A percentile compares a stretch with the other conserved stretches of the same genome.
Conservation (phyloP, 2,888 invertebrate species). For the Thera britannica region DNA sequence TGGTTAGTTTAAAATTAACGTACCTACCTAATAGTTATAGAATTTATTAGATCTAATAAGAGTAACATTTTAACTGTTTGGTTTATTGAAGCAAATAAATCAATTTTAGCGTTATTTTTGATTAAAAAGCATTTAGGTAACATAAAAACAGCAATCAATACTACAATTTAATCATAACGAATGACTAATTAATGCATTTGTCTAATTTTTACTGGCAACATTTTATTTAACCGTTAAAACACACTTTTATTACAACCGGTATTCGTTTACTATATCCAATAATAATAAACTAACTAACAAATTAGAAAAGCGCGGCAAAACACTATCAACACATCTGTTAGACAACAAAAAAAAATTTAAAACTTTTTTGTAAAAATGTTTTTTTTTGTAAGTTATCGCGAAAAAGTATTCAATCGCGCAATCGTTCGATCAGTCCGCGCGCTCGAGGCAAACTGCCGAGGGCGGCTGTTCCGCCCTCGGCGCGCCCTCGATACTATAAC, state of each 20-base stretch:
- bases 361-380: background rate
- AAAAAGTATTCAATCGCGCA: background rate
- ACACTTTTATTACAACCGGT: background rate
- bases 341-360: no score
- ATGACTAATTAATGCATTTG: background rate
- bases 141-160: slow-evolving; percentile 25
- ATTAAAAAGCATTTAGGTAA: slow-evolving; percentile 15
- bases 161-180: background rate
- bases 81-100: slow-evolving; percentile 22
- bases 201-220: background rate
- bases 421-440: slow-evolving; percentile 49
- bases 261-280: background rate
- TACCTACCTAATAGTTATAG: slow-evolving; percentile 29
- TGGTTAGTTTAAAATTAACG: slow-evolving; percentile 44
- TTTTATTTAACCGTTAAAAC: background rate
- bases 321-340: no score
- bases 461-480: slow-evolving; percentile 73
- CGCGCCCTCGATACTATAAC: slow-evolving; percentile 15
- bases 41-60: slow-evolving; percentile 34
- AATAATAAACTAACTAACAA: no score
- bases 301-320: background rate
- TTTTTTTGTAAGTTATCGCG: slow-evolving; percentile 3
- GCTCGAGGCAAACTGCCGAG: slow-evolving; percentile 76
- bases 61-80: slow-evolving; percentile 27
- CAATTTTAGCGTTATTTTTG: slow-evolving; percentile 16